These are phyloP conservation scores for Iphiclides podalirius DNA, from an alignment of 2,888 invertebrate genomes.

Conservation along the genomic window DNA sequence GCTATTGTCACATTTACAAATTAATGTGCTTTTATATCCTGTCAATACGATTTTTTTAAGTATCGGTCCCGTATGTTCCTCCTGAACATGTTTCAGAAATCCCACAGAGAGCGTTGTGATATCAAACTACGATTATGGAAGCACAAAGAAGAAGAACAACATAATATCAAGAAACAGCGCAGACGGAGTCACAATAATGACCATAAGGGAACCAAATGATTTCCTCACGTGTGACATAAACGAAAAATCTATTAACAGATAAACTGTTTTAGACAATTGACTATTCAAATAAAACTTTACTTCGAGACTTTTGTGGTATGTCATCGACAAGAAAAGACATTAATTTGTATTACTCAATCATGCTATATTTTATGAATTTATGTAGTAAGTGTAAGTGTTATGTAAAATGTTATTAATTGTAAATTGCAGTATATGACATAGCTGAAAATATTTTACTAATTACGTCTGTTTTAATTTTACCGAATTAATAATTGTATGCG, in stretches of 20 bases:
- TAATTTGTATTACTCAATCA: background rate
- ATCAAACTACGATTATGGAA: slow-evolving; percentile 74
- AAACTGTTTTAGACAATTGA: slow-evolving; percentile 33
- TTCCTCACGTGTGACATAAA: slow-evolving; percentile 54
- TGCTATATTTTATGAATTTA: background rate
- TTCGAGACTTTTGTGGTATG: background rate
- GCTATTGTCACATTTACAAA: too few relatives aligned
- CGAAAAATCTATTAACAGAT: slow-evolving; percentile 62
- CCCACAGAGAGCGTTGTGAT: slow-evolving; percentile 74
- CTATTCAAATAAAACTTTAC: background rate
- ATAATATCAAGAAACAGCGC: slow-evolving; percentile 59
- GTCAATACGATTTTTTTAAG: background rate
- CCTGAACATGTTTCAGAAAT: slow-evolving; percentile 61
- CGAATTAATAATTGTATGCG: too few relatives aligned
- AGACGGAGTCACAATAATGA: slow-evolving; percentile 70
- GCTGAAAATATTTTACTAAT: too few relatives aligned
- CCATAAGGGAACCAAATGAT: slow-evolving; percentile 59
- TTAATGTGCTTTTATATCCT: too few relatives aligned
- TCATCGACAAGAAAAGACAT: slow-evolving; percentile 6
- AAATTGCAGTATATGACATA: too few relatives aligned
- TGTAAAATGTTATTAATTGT: too few relatives aligned
- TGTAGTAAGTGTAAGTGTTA: background rate
- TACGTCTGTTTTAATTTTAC: too few relatives aligned
- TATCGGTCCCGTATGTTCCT: slow-evolving; percentile 10
- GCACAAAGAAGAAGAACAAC: slow-evolving; percentile 70